Conservation (phyloP, 2,113 vertebrate species). For the Tympanuchus pallidicinctus region DNA sequence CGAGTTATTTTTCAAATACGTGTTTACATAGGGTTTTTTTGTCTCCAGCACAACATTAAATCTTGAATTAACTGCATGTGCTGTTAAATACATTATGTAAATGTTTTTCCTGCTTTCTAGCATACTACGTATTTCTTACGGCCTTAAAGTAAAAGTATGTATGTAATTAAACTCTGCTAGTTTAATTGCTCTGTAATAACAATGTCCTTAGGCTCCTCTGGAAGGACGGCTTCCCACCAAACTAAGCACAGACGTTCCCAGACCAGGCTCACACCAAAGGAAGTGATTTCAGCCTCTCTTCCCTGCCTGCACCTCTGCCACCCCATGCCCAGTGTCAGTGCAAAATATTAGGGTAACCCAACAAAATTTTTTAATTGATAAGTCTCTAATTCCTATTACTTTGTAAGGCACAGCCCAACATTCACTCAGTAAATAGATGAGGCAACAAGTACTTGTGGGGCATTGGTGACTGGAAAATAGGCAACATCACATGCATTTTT, state of each 20-base stretch:
- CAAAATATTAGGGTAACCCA: too few species aligned
- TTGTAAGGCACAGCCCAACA: too few species aligned
- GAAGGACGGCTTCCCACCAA: background rate
- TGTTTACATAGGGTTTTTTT: background rate
- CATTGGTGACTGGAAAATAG: too few species aligned
- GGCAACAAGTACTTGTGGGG: too few species aligned
- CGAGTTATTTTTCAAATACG: background rate
- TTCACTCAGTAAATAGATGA: too few species aligned
- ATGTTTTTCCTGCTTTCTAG: background rate
- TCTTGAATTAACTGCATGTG: background rate
- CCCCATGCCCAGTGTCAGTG: rapidly evolving
- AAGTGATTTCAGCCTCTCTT: background rate
- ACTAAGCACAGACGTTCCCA: background rate
- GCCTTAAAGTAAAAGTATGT: background rate
- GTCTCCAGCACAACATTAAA: background rate
- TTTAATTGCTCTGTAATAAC: background rate
- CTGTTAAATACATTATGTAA: background rate
- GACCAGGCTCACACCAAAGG: background rate
- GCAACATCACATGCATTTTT: too few species aligned
- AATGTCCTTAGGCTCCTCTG: background rate
- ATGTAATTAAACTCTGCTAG: background rate
- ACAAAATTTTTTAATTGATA: too few species aligned
- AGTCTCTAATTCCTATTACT: too few species aligned
- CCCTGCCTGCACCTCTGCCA: background rate
- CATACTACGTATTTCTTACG: background rate